Evolutionary conservation across 2,888 invertebrate species (phyloP), one percentile per base, ranked within the genome.

Genomic region (Cecidostiba fungosa): DNA sequence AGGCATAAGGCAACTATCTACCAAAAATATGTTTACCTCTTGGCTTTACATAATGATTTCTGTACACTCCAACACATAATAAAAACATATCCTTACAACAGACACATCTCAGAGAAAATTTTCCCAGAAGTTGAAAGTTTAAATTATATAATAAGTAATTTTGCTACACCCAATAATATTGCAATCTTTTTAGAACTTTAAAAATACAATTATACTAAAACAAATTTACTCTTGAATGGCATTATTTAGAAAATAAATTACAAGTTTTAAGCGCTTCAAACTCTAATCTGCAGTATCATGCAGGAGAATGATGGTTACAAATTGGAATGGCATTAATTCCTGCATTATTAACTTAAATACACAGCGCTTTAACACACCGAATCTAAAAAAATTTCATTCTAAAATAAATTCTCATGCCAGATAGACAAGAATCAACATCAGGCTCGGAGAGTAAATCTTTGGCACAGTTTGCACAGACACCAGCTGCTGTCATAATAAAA

Each of bases 81-180:
- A 4, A 47, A 77, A 77, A 36, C 1, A 29, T 6, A 82, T 83
- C 66, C 50, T 78, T 62, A 39, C 19, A 47, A 73, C 54, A 84
- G 54, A 66, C 73, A 73, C 16, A 23, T 74, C 36, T 78, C 74
- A 59, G 12, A 80, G 62, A 76, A 83, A 70, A 39, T 77, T 69
- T 84, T 85, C 54, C 70, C 73, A 81, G 6, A 16, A 77, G 29
- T 36, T 70, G 36, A 10, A 82, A 36, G 36, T 32, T n/a, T n/a
- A n/a, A n/a, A n/a, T n/a, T 1, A 16, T 62, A 76, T 43, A 74
- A 43, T 43, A 43, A 59, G 39, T 32, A 62, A 39, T 73, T n/a
- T 59, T 69, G 43, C 10, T 78, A 73, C 26, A 70, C 66, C 29
- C 16, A 59, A 80, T 80, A 73, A 86, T 80, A 83, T 32, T 86